phyloP scores from a whole-genome alignment of 2,888 invertebrate genomes.

The Taenaris catops region DNA sequence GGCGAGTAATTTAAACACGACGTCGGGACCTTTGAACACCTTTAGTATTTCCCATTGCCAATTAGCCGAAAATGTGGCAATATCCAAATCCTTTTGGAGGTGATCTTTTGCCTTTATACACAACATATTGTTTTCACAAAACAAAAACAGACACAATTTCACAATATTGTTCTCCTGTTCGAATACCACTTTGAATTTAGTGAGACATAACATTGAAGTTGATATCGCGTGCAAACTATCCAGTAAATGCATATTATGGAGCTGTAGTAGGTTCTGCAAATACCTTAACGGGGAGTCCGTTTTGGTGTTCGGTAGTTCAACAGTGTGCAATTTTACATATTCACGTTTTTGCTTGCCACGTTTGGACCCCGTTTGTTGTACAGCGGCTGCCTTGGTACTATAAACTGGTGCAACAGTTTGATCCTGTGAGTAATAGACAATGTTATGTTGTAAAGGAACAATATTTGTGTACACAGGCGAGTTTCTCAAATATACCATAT shows the following conservation, averaged over 20 bases:
- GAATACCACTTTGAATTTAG: constrained; percentile 54
- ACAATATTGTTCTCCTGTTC: constrained; percentile 45
- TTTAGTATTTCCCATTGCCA: constrained; percentile 72
- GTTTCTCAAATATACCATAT: background rate
- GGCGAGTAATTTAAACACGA: constrained; percentile 38
- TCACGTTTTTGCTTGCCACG: constrained; percentile 19
- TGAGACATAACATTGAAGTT: constrained; percentile 36
- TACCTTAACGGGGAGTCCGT: constrained; percentile 54
- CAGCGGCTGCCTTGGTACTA: background rate
- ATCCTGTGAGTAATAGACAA: background rate
- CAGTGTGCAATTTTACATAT: constrained; percentile 42
- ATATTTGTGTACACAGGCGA: background rate
- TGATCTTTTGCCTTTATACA: constrained; percentile 47
- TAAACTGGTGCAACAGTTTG: background rate
- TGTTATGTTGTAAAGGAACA: background rate
- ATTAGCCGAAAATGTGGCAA: constrained; percentile 43
- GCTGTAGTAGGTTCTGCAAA: constrained; percentile 42
- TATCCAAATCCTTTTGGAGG: constrained; percentile 35
- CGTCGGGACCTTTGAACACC: constrained; percentile 39
- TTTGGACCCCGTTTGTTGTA: background rate
- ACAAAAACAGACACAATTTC: constrained; percentile 42
- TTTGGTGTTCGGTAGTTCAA: constrained; percentile 52
- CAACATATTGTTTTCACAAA: constrained; percentile 37
- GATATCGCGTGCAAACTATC: constrained; percentile 30
- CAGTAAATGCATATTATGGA: constrained; percentile 44